Evolutionary conservation across 2,797 vertebrate species (phyloP).

Genomic region (Enteromius treurensis): DNA sequence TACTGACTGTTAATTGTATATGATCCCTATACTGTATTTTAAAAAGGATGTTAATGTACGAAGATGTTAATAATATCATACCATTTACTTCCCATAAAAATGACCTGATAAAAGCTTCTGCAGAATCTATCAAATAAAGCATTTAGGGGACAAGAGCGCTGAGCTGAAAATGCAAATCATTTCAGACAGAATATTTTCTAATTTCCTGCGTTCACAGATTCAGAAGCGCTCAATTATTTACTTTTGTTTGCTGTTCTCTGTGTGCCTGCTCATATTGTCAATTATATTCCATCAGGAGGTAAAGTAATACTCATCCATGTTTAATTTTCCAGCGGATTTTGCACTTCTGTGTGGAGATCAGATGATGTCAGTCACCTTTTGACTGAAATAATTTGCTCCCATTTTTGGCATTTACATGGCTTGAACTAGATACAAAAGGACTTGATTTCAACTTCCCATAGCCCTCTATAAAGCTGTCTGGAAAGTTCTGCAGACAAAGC

Average conservation of each 20-base stretch:
- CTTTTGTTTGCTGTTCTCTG: slow-evolving; percentile 61
- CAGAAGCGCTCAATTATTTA: slow-evolving; percentile 57
- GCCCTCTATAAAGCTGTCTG: background rate
- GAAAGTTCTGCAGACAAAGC: slow-evolving; percentile 5
- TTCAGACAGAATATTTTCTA: slow-evolving; percentile 70
- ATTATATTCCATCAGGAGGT: slow-evolving; percentile 58
- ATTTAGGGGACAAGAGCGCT: slow-evolving; percentile 68
- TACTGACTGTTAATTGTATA: background rate
- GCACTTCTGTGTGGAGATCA: slow-evolving; percentile 36
- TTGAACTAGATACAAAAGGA: slow-evolving; percentile 3
- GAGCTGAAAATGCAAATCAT: slow-evolving; percentile 72
- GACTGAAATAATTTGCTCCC: slow-evolving; percentile 63
- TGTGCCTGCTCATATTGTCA: slow-evolving; percentile 62
- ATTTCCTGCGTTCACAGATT: slow-evolving; percentile 59
- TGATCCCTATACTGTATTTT: background rate
- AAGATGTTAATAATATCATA: background rate
- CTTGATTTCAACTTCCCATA: slow-evolving; percentile 5
- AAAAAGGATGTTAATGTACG: background rate
- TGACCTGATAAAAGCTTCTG: slow-evolving; percentile 17
- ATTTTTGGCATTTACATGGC: slow-evolving; percentile 44
- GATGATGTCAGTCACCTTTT: slow-evolving; percentile 61
- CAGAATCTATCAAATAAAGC: slow-evolving; percentile 67
- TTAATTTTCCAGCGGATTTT: slow-evolving; percentile 15
- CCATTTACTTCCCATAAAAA: background rate
- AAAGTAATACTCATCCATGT: slow-evolving; percentile 20